Evolutionary conservation across 2,113 vertebrate species (phyloP).

Genomic region (Tympanuchus pallidicinctus): DNA sequence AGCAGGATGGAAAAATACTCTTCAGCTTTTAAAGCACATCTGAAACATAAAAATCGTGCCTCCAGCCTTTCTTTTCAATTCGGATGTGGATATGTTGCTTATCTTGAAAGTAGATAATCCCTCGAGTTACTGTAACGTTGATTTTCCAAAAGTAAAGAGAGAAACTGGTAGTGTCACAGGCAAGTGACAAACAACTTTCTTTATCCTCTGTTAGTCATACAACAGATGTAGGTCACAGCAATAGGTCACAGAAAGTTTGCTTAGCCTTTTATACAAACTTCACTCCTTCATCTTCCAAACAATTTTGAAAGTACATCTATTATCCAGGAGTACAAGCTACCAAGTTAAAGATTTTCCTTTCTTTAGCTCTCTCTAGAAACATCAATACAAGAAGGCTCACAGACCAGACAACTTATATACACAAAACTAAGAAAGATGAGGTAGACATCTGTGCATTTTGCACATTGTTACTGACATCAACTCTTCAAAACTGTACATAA

Average conservation of each 20-base stretch:
- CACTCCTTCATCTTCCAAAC: background rate
- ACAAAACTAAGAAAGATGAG: background rate
- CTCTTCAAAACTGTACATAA: background rate
- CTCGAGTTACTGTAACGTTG: background rate
- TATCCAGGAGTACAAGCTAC: background rate
- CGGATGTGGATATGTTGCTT: background rate
- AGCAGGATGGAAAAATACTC: background rate
- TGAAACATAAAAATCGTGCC: background rate
- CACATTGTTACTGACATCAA: background rate
- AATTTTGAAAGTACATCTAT: background rate
- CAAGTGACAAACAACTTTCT: background rate
- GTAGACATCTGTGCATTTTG: background rate
- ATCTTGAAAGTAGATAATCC: background rate
- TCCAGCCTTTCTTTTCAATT: background rate
- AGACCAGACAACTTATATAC: background rate
- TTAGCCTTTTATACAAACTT: background rate
- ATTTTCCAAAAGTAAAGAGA: background rate
- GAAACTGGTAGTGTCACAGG: background rate
- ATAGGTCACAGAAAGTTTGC: background rate
- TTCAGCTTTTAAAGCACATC: background rate
- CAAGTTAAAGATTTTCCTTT: background rate
- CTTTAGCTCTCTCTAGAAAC: background rate
- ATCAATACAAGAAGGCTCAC: background rate
- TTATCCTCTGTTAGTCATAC: background rate
- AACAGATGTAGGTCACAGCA: background rate